Conservation (phyloP, 2,797 vertebrate species). For the Platalea minor region DNA sequence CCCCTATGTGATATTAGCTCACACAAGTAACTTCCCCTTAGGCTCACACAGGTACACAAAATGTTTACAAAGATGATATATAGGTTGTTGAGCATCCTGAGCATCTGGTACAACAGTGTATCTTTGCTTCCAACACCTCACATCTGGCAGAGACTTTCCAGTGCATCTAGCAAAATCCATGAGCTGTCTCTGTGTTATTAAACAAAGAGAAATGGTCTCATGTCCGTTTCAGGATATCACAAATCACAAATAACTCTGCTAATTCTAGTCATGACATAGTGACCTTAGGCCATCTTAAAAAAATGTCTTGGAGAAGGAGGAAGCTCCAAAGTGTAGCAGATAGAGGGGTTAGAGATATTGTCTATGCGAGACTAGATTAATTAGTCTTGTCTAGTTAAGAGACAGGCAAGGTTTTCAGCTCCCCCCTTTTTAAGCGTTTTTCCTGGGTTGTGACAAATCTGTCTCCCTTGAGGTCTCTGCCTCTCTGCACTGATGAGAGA, state of each 20-base stretch:
- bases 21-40: background rate
- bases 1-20: background rate
- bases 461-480: background rate
- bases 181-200: background rate
- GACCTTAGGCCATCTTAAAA: background rate
- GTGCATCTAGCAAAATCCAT: background rate
- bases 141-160: background rate
- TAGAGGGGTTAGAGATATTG: background rate
- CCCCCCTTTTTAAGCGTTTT: background rate
- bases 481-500: background rate
- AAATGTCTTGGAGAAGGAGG: background rate
- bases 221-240: background rate
- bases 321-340: background rate
- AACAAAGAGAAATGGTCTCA: background rate
- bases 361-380: fast-evolving
- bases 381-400: background rate
- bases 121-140: background rate
- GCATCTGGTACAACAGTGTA: background rate
- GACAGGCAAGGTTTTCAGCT: background rate
- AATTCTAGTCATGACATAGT: background rate
- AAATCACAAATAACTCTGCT: background rate
- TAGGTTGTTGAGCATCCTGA: background rate
- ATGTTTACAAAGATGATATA: background rate
- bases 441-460: background rate
- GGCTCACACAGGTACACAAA: background rate